phyloP scores from a whole-genome alignment of 2,888 invertebrate species.

The Penaeus monodon region DNA sequence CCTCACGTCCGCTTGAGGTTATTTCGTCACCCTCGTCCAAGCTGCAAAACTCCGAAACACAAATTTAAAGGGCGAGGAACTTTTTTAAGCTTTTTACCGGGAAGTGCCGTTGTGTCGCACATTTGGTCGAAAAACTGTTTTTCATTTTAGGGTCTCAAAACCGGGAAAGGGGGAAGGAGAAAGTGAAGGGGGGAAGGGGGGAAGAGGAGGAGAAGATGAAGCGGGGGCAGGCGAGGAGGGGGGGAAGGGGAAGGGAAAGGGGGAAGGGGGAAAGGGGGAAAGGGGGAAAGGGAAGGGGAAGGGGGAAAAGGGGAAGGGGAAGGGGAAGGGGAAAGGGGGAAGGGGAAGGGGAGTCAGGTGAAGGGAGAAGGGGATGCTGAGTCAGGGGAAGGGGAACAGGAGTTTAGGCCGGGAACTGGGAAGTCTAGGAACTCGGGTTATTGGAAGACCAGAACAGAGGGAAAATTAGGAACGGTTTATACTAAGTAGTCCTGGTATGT shows the following conservation, averaged over 20 bases:
- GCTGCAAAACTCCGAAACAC: no score
- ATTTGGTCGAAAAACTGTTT: not conserved
- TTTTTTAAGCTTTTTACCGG: no score
- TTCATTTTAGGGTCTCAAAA: not conserved
- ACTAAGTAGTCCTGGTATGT: no score
- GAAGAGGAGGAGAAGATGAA: not conserved
- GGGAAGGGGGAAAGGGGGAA: not conserved
- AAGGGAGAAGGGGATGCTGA: not conserved
- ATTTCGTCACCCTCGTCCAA: no score
- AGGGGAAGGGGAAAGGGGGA: not conserved
- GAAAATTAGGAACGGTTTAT: no score
- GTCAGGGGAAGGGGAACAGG: no score
- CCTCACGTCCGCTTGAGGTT: no score
- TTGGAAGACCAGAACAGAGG: no score
- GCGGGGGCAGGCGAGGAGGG: not conserved
- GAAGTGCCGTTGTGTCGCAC: no score
- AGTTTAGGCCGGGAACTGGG: no score
- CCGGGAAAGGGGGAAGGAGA: not conserved
- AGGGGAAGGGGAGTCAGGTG: conserved; percentile 3
- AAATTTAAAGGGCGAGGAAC: no score
- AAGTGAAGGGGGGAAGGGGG: not conserved
- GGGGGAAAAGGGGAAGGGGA: not conserved
- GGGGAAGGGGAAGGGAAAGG: not conserved
- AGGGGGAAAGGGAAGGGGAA: not conserved
- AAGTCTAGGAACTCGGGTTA: no score